Evolutionary conservation across 2,888 invertebrate species (phyloP).

Genomic region (Chymomyza procnemis): DNA sequence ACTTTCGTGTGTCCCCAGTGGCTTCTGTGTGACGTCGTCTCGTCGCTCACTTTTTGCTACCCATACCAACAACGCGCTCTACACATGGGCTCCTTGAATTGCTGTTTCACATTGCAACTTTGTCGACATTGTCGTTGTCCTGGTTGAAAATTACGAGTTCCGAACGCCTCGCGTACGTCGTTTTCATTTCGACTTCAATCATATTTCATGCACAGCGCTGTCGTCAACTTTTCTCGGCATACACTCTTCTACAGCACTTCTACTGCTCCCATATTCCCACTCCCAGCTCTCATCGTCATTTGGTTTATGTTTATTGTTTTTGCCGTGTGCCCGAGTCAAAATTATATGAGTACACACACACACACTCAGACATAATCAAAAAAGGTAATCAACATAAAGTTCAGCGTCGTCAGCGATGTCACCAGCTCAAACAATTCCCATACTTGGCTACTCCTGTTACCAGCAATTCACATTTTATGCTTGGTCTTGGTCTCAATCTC

Average conservation of each 20-base stretch:
- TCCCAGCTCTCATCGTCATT: conserved; percentile 40
- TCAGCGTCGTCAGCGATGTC: conserved; percentile 63
- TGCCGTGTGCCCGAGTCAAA: conserved; percentile 52
- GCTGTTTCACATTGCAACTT: conserved; percentile 23
- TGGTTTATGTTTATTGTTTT: conserved; percentile 72
- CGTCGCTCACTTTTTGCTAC: conserved; percentile 3
- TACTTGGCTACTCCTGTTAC: conserved; percentile 26
- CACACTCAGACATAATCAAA: conserved; percentile 67
- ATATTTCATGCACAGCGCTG: conserved; percentile 56
- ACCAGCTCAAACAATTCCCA: conserved; percentile 45
- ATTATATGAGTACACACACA: conserved; percentile 36
- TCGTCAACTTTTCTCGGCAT: not conserved
- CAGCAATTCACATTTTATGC: not conserved
- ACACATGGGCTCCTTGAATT: conserved; percentile 54
- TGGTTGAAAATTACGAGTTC: conserved; percentile 11
- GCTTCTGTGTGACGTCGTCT: conserved; percentile 8
- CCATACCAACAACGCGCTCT: conserved; percentile 21
- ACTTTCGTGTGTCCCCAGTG: conserved; percentile 29
- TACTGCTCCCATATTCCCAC: not conserved
- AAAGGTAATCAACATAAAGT: conserved; percentile 75
- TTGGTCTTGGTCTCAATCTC: conserved; percentile 13
- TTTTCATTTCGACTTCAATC: conserved; percentile 70
- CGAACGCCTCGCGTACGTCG: conserved; percentile 1
- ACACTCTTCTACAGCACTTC: not conserved
- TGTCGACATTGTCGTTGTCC: conserved; percentile 3